Evolutionary conservation across 2,888 invertebrate species (phyloP), one percentile per base, ranked within the genome.

Genomic region (Watsonalla cultraria): DNA sequence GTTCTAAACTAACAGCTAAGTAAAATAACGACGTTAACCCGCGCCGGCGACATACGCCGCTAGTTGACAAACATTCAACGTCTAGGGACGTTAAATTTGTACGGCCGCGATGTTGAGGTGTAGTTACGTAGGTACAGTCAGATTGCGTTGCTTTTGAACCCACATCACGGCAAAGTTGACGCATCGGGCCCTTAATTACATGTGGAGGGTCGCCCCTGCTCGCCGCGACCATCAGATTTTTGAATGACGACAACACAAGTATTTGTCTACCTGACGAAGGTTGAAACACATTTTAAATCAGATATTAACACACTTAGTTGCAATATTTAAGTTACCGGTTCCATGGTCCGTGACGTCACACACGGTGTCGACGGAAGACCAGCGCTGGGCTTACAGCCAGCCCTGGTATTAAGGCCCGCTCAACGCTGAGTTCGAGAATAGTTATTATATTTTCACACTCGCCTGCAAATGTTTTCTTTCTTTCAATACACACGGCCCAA

Each of bases 111-210:
- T 42, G 42, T 42, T 11, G 42, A 56, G 62, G 66, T 64, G 58
- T 69, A 61, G 58, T 65, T 71, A 67, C 62, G 64, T 67, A 67
- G 63, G 64, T 67, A 70, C 63, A 62, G 57, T 65, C 55, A 58
- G 74, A 74, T 73, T 67, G 64, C 73, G 68, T 74, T 74, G 73
- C 76, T 76, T 78, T 76, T 72, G 72, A 80, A 80, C 80, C 82
- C 82, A 84, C 78, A 77, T 84, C 82, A 82, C 70, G 76, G 72
- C 60, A 76, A 82, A 82, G 78, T 84, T 84, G 80, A 80, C 78
- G 79, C 80, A 76, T 73, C 68, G 71, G 71, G 73, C 68, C 75
- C 77, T 80, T 84, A 85, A 85, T 85, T 85, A 86, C 78, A 76
- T 74, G 74, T 72, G 69, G 67, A 76, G 76, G 76, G 75, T 74